Conservation (phyloP, 1,140 invertebrate species). For the Tachypleus tridentatus region DNA sequence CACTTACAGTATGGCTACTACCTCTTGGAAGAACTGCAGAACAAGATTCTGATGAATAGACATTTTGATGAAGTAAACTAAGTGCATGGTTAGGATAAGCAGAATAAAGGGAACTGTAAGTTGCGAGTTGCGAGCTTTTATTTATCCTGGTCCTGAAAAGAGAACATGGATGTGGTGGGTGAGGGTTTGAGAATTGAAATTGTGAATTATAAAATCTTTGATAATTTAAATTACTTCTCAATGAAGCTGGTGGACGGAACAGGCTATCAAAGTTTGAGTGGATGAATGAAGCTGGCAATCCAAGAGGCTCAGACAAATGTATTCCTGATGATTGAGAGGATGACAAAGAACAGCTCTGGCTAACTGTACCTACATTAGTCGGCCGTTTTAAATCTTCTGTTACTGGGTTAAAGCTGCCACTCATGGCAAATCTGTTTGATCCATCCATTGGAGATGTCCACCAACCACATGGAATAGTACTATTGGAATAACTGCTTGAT, state of each 20-base stretch:
- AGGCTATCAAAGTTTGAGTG: slow-evolving; percentile 3
- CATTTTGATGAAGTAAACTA: background rate
- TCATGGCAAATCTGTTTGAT: slow-evolving; percentile 13
- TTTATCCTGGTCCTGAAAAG: no score
- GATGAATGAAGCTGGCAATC: background rate
- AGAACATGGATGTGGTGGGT: background rate
- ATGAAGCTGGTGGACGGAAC: slow-evolving; percentile 9
- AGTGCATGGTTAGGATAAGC: background rate
- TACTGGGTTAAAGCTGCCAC: slow-evolving; percentile 9
- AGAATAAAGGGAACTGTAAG: background rate
- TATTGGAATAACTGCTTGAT: no score
- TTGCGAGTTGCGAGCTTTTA: background rate
- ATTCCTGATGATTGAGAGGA: background rate
- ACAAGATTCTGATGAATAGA: background rate
- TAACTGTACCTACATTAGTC: slow-evolving; percentile 11
- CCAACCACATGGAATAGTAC: background rate
- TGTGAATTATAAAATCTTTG: background rate
- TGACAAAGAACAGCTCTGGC: background rate
- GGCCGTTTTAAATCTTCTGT: slow-evolving; percentile 13
- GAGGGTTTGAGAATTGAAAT: background rate
- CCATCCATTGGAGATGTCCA: slow-evolving; percentile 17
- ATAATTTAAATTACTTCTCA: slow-evolving; percentile 3
- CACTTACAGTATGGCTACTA: background rate
- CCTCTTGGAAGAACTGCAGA: background rate
- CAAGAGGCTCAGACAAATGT: background rate